These are phyloP conservation scores for Mamestra brassicae DNA, from an alignment of 2,888 invertebrate genomes.

Conservation along the genomic window DNA sequence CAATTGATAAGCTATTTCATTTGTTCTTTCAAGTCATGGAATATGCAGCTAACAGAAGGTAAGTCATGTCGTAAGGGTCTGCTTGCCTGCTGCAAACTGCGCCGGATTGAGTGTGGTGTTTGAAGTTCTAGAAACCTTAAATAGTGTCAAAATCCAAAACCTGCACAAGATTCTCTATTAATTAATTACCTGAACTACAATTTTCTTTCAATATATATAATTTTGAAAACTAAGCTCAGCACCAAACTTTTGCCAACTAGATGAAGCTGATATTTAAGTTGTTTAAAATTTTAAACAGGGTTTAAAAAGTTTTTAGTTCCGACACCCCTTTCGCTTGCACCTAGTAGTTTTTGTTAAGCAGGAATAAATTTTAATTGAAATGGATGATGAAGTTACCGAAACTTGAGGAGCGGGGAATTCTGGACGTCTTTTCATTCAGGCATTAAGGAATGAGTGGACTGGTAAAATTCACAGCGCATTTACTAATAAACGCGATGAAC, in stretches of 20 bases:
- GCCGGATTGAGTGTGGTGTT: background rate
- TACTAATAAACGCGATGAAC: background rate
- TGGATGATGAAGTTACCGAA: constrained; percentile 45
- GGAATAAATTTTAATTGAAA: constrained; percentile 61
- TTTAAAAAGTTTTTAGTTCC: constrained; percentile 57
- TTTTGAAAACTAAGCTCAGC: constrained; percentile 22
- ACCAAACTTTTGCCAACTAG: constrained; percentile 36
- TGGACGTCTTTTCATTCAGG: constrained; percentile 39
- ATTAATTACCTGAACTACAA: constrained; percentile 26
- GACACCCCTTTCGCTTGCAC: constrained; percentile 49
- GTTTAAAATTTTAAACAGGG: constrained; percentile 56
- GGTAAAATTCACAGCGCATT: background rate
- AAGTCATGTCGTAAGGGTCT: too few relatives aligned
- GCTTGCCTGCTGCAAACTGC: background rate
- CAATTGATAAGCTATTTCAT: too few relatives aligned
- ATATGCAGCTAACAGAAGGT: background rate
- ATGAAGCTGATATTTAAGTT: constrained; percentile 59
- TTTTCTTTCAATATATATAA: constrained; percentile 33
- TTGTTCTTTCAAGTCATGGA: background rate
- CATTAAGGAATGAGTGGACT: constrained; percentile 8
- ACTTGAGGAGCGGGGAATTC: constrained; percentile 23
- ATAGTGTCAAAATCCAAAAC: background rate
- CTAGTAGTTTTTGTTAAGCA: constrained; percentile 52
- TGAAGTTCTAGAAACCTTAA: background rate
- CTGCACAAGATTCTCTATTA: background rate